Evolutionary conservation across 2,888 invertebrate genomes (phyloP), one percentile per base, ranked within the genome.

Genomic region (Mythimna pallens): DNA sequence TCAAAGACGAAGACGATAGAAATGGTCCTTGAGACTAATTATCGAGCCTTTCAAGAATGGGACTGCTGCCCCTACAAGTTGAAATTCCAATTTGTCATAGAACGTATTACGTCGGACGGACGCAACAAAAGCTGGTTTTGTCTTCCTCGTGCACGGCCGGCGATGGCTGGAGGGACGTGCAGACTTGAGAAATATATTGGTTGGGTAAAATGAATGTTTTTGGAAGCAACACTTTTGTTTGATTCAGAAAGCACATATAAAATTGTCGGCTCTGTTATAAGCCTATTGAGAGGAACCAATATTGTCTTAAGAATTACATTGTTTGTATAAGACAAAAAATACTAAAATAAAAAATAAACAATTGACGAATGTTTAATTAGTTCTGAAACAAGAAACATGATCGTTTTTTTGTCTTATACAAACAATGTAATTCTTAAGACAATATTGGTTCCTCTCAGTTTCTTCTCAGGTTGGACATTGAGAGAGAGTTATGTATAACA

Each of bases 41-140:
- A 88, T 86, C 85, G 88, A 81, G 82, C 78, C 81, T 80, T 85
- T 77, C 70, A 82, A 83, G 86, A 88, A 86, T 82, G 81, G 84
- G 76, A 81, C 61, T 79, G 81, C 88, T 88, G 93, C 92, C 92
- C 83, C 81, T 73, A 80, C 83, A 86, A 88, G 88, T 90, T 89
- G 90, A 91, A 91, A 88, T 91, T 91, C 87, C 93, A 93, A 94
- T 94, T 94, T 94, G 93, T 94, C 93, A 93, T 92, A 92, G 89
- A 91, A 92, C 90, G 90, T 91, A 93, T 92, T 92, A 92, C 90
- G 87, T 80, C 79, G 80, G 76, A 78, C 70, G 74, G 84, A 85
- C 82, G 81, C 82, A 88, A 93, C 92, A 92, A 93, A 91, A 88
- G 90, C 82, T 63, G 80, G 82, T 76, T 72, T 72, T 80, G 80